A percentile compares a stretch with the other conserved stretches of the same genome.
Evolutionary conservation across 2,797 vertebrate species (phyloP).

Genomic region (Nannoperca obscura): DNA sequence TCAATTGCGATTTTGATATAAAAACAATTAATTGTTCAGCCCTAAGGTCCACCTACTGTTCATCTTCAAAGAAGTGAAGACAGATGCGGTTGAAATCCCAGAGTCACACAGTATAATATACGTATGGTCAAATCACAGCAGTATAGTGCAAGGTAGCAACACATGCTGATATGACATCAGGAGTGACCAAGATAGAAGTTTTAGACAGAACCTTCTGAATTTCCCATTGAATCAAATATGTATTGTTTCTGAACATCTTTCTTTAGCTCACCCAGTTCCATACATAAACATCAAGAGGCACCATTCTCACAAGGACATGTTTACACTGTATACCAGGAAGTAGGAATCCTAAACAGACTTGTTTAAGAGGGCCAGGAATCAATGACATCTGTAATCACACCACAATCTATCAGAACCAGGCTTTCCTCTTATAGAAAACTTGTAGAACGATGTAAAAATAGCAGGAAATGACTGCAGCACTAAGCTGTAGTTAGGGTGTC

Average conservation of each 20-base stretch:
- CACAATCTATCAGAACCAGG: neutral
- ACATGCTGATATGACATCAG: neutral
- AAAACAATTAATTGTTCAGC: neutral
- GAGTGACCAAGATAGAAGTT: neutral
- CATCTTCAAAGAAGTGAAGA: neutral
- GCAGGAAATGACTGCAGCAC: neutral
- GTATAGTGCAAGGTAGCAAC: neutral
- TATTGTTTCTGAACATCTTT: slow-evolving; percentile 27
- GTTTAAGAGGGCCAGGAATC: slow-evolving; percentile 26
- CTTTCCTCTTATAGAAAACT: slow-evolving; percentile 18
- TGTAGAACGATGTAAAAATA: neutral
- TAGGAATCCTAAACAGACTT: slow-evolving; percentile 25
- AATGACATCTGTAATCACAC: slow-evolving; percentile 27
- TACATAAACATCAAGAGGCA: slow-evolving; percentile 38
- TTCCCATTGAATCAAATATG: slow-evolving; percentile 19
- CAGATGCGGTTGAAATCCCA: neutral
- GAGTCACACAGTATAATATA: neutral
- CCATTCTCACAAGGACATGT: slow-evolving; percentile 2
- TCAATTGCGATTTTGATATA: neutral
- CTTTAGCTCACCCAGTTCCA: slow-evolving; percentile 25
- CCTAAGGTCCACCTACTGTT: neutral
- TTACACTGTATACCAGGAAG: slow-evolving; percentile 35
- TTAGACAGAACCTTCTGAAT: neutral
- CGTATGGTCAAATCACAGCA: neutral
- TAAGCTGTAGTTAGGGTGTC: neutral